These are phyloP conservation scores for Onchidella celtica DNA, from an alignment of 2,888 invertebrate genomes.

Conservation along the genomic window DNA sequence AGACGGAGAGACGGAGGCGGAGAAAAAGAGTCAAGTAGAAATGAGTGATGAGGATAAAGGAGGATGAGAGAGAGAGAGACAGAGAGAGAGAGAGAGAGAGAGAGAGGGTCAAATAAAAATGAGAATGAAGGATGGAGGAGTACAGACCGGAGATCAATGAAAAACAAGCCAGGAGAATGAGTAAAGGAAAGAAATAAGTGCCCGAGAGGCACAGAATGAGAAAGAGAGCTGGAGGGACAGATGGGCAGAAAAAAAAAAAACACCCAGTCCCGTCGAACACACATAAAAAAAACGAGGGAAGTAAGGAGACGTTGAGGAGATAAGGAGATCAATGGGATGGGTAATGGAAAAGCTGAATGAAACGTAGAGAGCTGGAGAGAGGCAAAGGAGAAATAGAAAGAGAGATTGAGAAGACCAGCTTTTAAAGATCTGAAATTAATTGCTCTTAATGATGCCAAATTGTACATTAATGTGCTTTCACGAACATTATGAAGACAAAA, in stretches of 20 bases:
- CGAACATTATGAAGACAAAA: no score
- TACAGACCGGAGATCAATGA: background rate
- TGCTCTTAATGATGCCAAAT: no score
- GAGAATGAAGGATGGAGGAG: background rate
- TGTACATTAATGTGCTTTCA: no score
- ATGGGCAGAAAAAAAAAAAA: background rate
- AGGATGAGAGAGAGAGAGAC: background rate
- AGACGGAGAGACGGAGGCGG: background rate
- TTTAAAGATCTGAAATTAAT: no score
- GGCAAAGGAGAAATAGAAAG: background rate
- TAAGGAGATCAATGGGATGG: background rate
- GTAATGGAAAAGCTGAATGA: background rate
- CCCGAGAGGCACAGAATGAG: no score
- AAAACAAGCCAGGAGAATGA: background rate
- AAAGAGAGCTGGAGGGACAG: background rate
- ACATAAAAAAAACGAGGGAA: background rate
- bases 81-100: slow-evolving; percentile 3
- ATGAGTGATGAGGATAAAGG: background rate
- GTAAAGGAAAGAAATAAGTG: background rate
- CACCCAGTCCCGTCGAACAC: background rate
- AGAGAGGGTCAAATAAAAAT: background rate
- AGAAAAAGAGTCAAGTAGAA: background rate
- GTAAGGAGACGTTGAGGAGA: background rate
- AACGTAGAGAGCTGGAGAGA: background rate
- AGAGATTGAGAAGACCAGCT: background rate